Evolutionary conservation across 2,113 vertebrate species (phyloP), one percentile per base, ranked within the genome.

Genomic region (Siniperca chuatsi): DNA sequence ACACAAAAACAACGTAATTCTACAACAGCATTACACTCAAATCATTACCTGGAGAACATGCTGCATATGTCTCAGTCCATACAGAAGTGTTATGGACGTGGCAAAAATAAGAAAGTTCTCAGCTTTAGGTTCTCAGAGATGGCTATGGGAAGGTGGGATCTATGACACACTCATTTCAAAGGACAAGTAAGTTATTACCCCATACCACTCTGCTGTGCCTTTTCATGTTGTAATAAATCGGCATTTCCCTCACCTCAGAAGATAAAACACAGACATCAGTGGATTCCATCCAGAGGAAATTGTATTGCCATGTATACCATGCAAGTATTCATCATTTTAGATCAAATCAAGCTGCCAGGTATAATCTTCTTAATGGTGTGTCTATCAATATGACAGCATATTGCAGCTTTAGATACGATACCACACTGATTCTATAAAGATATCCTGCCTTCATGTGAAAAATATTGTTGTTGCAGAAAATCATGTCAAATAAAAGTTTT

Each of bases 151-250:
- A 72, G 42, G 61, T 37, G 2, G 46, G 23, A 57, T 71, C 87
- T 62, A 77, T 92, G 92, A 94, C 92, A 94, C 87, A 83, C 87
- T 92, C 82, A 93, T 95, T 94, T 95, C 78, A 90, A 77, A 92
- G 91, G 91, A 95, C 90, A 92, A 87, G 87, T 78, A 91, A 86
- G 89, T 93, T 94, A 94, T 95, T 94, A 95, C 80, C 88, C 75
- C 71, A 29, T 72, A 87, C 89, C 75, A 83, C 79, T 81, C 71
- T 55, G 75, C 86, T 84, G 86, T 91, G 89, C 90, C 84, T 93
- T 90, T 94, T 92, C 91, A 93, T 64, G 91, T 91, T 95, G 91
- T 93, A 92, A 91, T 93, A 94, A 91, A 72, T 92, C 86, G 20
- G 79, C 87, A 85, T 94, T 92, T 91, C 79, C 87, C 60, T 87